These are phyloP conservation scores for Patella pellucida DNA, from an alignment of 2,888 invertebrate genomes.

Conservation along the genomic window DNA sequence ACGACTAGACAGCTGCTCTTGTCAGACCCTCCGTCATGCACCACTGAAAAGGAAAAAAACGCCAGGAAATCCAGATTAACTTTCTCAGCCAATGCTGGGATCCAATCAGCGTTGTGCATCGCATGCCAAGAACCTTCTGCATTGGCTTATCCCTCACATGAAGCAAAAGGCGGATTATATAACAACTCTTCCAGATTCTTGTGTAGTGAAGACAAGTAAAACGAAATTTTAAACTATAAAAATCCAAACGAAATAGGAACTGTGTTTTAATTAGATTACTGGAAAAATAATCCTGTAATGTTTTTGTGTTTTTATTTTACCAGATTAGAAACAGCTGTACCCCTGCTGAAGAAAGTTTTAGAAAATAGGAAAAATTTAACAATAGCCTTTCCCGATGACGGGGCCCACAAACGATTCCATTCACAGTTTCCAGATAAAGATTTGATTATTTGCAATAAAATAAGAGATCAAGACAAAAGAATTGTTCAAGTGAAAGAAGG, in stretches of 20 bases:
- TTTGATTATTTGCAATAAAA: constrained; percentile 67
- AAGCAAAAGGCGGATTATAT: too few relatives aligned
- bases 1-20: too few relatives aligned
- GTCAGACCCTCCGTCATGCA: too few relatives aligned
- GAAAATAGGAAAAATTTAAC: constrained; percentile 47
- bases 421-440: constrained; percentile 57
- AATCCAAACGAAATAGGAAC: too few relatives aligned
- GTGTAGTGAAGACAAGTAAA: too few relatives aligned
- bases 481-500: constrained; percentile 70
- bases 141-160: background rate
- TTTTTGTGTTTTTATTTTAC: background rate
- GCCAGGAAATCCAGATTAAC: too few relatives aligned
- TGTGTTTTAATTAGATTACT: background rate
- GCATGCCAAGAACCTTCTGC: background rate
- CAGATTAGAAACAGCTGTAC: constrained; percentile 70
- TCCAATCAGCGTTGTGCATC: too few relatives aligned
- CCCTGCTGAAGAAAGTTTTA: constrained; percentile 61
- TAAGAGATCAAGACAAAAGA: constrained; percentile 63
- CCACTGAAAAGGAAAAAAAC: too few relatives aligned
- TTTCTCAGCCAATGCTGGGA: too few relatives aligned
- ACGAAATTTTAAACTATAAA: too few relatives aligned
- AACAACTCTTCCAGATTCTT: too few relatives aligned
- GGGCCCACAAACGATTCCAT: constrained; percentile 70
- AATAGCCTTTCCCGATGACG: constrained; percentile 71
- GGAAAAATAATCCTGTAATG: background rate